These are phyloP conservation scores for Drosophila kanapiae DNA, from an alignment of 1,140 invertebrate genomes.

Conservation along the genomic window DNA sequence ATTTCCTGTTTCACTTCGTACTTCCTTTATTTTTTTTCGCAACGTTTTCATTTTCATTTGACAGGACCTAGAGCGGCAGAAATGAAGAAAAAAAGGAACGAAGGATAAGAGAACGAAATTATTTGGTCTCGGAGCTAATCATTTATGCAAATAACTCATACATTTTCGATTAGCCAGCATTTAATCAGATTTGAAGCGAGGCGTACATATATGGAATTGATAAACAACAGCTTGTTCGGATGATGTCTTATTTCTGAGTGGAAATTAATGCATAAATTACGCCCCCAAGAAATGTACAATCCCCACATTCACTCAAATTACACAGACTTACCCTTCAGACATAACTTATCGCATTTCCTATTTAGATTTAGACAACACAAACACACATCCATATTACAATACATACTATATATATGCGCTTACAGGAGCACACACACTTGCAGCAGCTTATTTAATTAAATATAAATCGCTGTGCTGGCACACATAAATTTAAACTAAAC, in stretches of 20 bases:
- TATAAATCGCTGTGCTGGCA: constrained; percentile 70
- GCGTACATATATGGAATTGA: constrained; percentile 40
- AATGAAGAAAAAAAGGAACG: neutral
- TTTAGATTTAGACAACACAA: constrained; percentile 54
- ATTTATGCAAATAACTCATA: constrained; percentile 71
- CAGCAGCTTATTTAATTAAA: constrained; percentile 74
- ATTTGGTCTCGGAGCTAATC: constrained; percentile 32
- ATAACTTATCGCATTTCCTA: constrained; percentile 78
- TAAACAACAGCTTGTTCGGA: constrained; percentile 18
- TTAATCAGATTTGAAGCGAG: constrained; percentile 53
- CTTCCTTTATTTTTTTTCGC: constrained; percentile 9
- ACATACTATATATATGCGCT: neutral
- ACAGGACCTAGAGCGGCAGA: neutral
- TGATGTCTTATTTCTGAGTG: constrained; percentile 33
- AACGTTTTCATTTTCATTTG: constrained; percentile 39
- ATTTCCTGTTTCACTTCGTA: constrained; percentile 29
- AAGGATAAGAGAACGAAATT: neutral
- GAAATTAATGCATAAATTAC: constrained; percentile 81
- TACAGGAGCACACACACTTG: constrained; percentile 13
- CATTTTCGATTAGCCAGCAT: constrained; percentile 67
- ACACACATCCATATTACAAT: constrained; percentile 4
- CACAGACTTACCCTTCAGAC: constrained; percentile 22
- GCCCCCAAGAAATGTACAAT: constrained; percentile 45
- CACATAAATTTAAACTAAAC: constrained; percentile 69
- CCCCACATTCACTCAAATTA: constrained; percentile 12